Evolutionary conservation across 1,140 invertebrate genomes (phyloP).

Genomic region (Drosophila kepulauana): DNA sequence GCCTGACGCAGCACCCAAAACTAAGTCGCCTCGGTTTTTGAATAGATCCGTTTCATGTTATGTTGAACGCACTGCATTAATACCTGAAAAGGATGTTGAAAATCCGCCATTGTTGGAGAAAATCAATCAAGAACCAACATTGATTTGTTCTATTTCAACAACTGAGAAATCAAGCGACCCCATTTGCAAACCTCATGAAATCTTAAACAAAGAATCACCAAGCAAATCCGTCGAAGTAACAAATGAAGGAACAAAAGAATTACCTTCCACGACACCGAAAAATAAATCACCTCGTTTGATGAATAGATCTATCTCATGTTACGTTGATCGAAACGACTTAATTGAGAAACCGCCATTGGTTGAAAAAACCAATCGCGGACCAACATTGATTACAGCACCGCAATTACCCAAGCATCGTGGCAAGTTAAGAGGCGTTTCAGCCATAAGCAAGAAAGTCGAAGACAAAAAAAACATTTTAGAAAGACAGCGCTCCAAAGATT

Average conservation of each 20-base stretch:
- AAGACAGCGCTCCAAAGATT: slow-evolving; percentile 44
- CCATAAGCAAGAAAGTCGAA: slow-evolving; percentile 1
- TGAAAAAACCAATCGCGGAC: slow-evolving; percentile 13
- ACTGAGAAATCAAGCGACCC: too few species aligned
- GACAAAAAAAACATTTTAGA: slow-evolving; percentile 14
- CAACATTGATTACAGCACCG: slow-evolving; percentile 60
- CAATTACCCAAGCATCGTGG: slow-evolving; percentile 55
- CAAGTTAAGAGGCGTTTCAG: slow-evolving; percentile 62
- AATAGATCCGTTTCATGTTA: slow-evolving; percentile 17
- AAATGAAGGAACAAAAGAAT: too few species aligned
- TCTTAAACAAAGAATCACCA: too few species aligned
- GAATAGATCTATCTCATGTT: slow-evolving; percentile 19
- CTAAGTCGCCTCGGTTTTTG: background rate
- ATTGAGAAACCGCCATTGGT: background rate
- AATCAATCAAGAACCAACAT: slow-evolving; percentile 20
- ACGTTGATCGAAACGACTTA: background rate
- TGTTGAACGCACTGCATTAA: background rate
- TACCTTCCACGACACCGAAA: too few species aligned
- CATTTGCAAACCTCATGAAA: too few species aligned
- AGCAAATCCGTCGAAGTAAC: too few species aligned
- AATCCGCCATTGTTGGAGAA: background rate
- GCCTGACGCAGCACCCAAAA: background rate
- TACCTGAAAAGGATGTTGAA: background rate
- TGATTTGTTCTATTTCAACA: slow-evolving; percentile 32
- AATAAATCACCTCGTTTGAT: background rate